These are phyloP conservation scores for Heliothis peltigera DNA, from an alignment of 2,888 invertebrate species.

Conservation along the genomic window DNA sequence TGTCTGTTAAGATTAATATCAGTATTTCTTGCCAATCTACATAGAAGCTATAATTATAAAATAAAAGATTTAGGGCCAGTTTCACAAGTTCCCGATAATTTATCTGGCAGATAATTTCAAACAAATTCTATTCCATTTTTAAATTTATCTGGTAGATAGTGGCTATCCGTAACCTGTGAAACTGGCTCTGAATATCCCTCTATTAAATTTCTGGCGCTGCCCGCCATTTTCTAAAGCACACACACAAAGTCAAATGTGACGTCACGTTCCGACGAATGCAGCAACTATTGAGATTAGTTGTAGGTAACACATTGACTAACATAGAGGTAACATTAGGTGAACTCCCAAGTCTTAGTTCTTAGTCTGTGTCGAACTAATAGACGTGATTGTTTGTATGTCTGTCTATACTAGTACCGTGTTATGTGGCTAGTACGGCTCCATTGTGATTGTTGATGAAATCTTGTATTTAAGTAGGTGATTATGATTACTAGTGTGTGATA, in stretches of 20 bases:
- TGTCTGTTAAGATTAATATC: background rate
- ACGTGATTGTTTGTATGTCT: slow-evolving; percentile 40
- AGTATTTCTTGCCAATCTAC: slow-evolving; percentile 1
- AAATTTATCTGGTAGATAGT: too few relatives aligned
- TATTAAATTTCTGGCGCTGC: background rate
- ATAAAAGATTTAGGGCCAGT: too few relatives aligned
- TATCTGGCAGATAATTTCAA: too few relatives aligned
- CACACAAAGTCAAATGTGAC: slow-evolving; percentile 13
- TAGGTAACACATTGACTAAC: slow-evolving; percentile 19
- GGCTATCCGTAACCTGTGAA: too few relatives aligned
- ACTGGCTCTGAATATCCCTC: too few relatives aligned
- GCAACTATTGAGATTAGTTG: slow-evolving; percentile 14
- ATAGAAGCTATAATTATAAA: background rate
- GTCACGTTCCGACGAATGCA: slow-evolving; percentile 12
- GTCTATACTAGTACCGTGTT: slow-evolving; percentile 41
- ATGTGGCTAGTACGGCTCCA: slow-evolving; percentile 38
- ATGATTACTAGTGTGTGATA: slow-evolving; percentile 68
- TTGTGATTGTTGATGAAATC: slow-evolving; percentile 62
- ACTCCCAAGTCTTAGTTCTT: slow-evolving; percentile 21
- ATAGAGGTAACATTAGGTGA: slow-evolving; percentile 16
- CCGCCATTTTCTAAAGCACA: background rate
- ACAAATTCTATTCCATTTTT: too few relatives aligned
- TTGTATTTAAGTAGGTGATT: slow-evolving; percentile 75
- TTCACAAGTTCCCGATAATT: too few relatives aligned
- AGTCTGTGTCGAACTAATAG: slow-evolving; percentile 29